phyloP scores from a whole-genome alignment of 2,888 invertebrate genomes.

The Argyra leucocephala region DNA sequence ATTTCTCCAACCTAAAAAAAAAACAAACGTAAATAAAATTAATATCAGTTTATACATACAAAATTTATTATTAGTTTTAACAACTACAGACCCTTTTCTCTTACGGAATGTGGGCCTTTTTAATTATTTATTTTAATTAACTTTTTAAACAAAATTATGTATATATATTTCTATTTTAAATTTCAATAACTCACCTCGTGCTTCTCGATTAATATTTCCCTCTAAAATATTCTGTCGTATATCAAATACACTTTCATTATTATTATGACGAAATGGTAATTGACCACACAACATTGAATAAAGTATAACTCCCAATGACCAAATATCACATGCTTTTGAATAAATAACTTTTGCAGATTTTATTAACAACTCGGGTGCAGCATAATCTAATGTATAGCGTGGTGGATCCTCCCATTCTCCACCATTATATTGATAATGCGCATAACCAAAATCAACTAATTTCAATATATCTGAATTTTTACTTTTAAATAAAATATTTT shows the following conservation, averaged over 20 bases:
- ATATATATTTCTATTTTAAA: too few relatives aligned
- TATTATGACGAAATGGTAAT: constrained; percentile 60
- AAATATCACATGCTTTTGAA: constrained; percentile 88
- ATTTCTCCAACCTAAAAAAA: constrained; percentile 13
- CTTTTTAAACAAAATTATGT: too few relatives aligned
- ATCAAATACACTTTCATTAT: constrained; percentile 25
- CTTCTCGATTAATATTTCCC: neutral
- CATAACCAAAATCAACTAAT: constrained; percentile 94
- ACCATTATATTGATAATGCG: constrained; percentile 37
- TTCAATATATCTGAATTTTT: constrained; percentile 53
- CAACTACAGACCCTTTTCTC: too few relatives aligned
- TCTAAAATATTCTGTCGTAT: constrained; percentile 4
- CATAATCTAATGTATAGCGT: constrained; percentile 80
- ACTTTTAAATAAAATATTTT: constrained; percentile 51
- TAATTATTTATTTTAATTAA: too few relatives aligned
- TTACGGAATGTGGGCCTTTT: too few relatives aligned
- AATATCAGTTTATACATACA: neutral
- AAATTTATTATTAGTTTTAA: too few relatives aligned
- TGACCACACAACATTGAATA: constrained; percentile 66
- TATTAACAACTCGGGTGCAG: constrained; percentile 83
- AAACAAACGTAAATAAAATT: neutral
- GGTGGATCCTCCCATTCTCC: constrained; percentile 50
- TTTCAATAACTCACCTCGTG: neutral
- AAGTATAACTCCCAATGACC: constrained; percentile 90
- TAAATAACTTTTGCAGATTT: constrained; percentile 47